Base-by-base conservation (phyloP, 2,113 vertebrate genomes). In the Taurulus bubalis region DNA sequence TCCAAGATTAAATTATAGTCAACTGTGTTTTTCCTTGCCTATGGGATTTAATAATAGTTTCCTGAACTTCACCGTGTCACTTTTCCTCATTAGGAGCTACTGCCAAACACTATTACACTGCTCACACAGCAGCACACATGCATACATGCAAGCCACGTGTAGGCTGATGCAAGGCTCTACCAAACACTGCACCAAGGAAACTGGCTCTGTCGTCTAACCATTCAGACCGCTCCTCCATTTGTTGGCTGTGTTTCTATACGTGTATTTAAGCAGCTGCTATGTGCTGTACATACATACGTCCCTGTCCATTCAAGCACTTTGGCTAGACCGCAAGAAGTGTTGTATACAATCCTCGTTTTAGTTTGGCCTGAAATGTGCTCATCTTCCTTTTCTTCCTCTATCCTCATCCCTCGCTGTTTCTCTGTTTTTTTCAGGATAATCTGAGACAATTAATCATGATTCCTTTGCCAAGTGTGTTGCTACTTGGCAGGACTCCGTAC, bases 361-460 rank as follows among this genome's bases (percentile, higher is more conserved):
- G 28, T 77, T 59, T 71, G 74, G 6, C 12, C 40, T 72, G 22
- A 82, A 85, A 71, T 77, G 32, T 81, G 49, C 55, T 79, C 49
- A 70, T 77, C 28, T 51, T 75, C 69, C 55, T 20, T 51, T 73
- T 64, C 4, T 84, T 55, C 8, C n/a, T 76, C 11, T 0, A 18
- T 51, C 76, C 49, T 3, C 68, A 32, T 69, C 63, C 28, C 34
- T 40, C n/a, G 65, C 24, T 67, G 5, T 64, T 24, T 71, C 26
- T 75, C n/a, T 75, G 30, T 80, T 40, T 80, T 40, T 83, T 64
- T 78, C 82, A 94, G 94, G 90, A 94, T 79, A 79, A 89, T 83
- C 91, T 94, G 79, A 91, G 89, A 84, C 93, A 94, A 75, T 73
- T 94, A 62, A 92, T 94, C 77, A 75, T 92, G 88, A 92, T 88